Base-by-base conservation (phyloP, 2,888 invertebrate genomes). In the Chromoteleia sp. region DNA sequence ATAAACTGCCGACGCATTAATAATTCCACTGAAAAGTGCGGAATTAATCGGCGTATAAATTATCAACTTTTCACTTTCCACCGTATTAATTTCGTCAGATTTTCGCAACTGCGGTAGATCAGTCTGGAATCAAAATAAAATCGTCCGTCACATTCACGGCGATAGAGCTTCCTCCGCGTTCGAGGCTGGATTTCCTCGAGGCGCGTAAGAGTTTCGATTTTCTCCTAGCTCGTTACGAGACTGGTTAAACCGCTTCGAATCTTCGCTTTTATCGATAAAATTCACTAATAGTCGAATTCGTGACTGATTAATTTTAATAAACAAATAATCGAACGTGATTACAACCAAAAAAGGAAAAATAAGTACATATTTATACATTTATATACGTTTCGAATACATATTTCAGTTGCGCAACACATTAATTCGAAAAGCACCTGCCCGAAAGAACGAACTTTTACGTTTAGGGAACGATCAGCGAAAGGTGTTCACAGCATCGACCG, bases 151-250 rank as follows among this genome's bases (percentile, higher is more conserved):
- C 17, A 29, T 30, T 14, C 29, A 10, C 54, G 43, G 39, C 39
- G 39, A 29, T 8, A 65, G 58, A 33, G 59, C 54, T 68, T 76
- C 74, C 30, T 63, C 39, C 52, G 25, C 12, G 21, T 21, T 8
- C 4, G 3, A 12, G 2, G 65, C 41, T 21, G 19, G 17, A 63
- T 80, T 81, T 82, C 75, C 78, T 75, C 78, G 70, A 39, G 77
- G 50, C 50, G 50, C 61, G 56, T 56, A 50, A 75, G 65, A 83
- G 83, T 83, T 84, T 83, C 81, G 84, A 85, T 85, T 85, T 85
- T 86, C 84, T 86, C 85, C 80, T 83, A 56, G 50, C 76, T 80
- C 59, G 73, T 65, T 67, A 71, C 79, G 61, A 68, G 73, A 79
- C 61, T 25, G 30, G 74, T 56, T 56, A 30, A 43, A 74, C 74